Base-by-base conservation (phyloP, 2,797 vertebrate genomes). In the Chanos chanos region DNA sequence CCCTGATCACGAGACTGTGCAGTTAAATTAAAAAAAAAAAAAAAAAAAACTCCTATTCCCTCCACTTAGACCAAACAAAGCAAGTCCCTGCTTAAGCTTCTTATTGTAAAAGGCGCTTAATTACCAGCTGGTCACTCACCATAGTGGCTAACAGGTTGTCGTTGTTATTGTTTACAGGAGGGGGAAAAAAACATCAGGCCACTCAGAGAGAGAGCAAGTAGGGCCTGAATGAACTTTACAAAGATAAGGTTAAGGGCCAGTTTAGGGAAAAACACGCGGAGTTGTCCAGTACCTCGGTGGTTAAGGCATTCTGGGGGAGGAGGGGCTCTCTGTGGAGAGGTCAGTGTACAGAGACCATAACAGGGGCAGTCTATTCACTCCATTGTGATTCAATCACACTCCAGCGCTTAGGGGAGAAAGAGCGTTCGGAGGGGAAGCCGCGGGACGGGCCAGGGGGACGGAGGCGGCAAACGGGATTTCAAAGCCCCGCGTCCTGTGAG, bases 81-180 rank as follows among this genome's bases (percentile, higher is more conserved):
- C 69, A 70, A 62, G 74, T 71, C 64, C 70, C 71, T 40, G 43
- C 81, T 72, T 88, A 87, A 89, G 82, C 86, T 81, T 77, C 85
- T 85, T 85, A 87, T 59, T 6, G 10, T 57, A 65, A 68, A 66
- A 79, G 72, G 76, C 79, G 81, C 80, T 84, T 83, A 86, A 70
- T 64, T 61, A 62, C 83, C 85, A 83, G 79, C 82, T 84, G 85
- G 79, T 68, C 60, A 12, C 34, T 30, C 37, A 49, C 41, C 49
- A 1, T 28, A 53, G 5, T 63, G 24, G 59, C 19, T 15, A 16
- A 40, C 45, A 12, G 51, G 19, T 16, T 56, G 25, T 12, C 51
- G 19, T 16, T 56, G 25, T 63, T 45, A 21, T 47, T 10, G 24
- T 63, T 52, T 45, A 68, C 45, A 55, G 56, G 45, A 7, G 21